Evolutionary conservation across 1,140 invertebrate species (phyloP).

Genomic region (Neodiprion virginianus): DNA sequence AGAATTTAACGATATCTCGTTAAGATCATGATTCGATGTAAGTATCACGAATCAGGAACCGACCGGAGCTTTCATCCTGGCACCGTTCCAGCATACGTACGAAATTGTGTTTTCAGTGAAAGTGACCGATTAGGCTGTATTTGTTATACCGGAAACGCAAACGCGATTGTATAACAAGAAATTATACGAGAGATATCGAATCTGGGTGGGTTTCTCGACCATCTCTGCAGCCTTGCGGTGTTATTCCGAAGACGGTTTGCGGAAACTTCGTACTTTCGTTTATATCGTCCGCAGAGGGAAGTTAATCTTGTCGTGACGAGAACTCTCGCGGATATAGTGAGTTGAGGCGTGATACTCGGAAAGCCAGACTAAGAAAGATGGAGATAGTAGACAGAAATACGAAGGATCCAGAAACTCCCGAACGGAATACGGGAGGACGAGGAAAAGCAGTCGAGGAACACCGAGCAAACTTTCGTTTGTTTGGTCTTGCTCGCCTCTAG

Average conservation of each 20-base stretch:
- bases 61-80: not conserved
- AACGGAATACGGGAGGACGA: too few species aligned
- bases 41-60: not conserved
- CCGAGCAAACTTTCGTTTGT: slow-evolving; percentile 37
- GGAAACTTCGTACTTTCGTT: slow-evolving; percentile 46
- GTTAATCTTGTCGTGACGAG: slow-evolving; percentile 33
- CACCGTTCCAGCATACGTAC: too few species aligned
- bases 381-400: too few species aligned
- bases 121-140: too few species aligned
- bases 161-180: too few species aligned
- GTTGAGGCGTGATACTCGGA: not conserved
- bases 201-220: too few species aligned
- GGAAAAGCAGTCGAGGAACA: not conserved
- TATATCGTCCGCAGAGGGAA: slow-evolving; percentile 37
- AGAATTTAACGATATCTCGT: too few species aligned
- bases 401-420: too few species aligned
- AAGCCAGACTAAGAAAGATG: not conserved
- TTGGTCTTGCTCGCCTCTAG: slow-evolving; percentile 25
- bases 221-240: too few species aligned
- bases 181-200: too few species aligned
- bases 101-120: too few species aligned
- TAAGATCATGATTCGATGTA: not conserved
- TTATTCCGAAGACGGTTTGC: not conserved
- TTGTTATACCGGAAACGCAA: too few species aligned
- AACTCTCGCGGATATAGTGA: not conserved